Evolutionary conservation across 1,140 invertebrate species (phyloP).

Genomic region (Aphidius ervi): DNA sequence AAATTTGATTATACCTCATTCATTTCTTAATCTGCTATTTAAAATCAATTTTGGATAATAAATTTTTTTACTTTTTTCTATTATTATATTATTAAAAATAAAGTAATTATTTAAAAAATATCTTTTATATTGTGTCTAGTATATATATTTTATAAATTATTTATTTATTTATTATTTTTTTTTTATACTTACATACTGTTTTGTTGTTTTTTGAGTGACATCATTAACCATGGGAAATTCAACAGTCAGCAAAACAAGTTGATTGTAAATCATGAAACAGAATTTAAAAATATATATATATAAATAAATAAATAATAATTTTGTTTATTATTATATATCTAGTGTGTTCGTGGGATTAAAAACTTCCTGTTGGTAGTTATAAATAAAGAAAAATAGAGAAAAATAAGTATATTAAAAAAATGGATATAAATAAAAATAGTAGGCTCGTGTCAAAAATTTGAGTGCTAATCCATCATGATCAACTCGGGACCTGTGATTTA

Average conservation of each 20-base stretch:
- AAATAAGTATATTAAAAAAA: not conserved
- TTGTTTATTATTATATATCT: not conserved
- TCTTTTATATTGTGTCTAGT: too few species aligned
- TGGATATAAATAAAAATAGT: not conserved
- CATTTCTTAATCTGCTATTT: slow-evolving; percentile 8
- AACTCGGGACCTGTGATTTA: slow-evolving; percentile 48
- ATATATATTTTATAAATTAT: not conserved
- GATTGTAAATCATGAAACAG: slow-evolving; percentile 11
- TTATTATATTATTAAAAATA: not conserved
- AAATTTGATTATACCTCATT: too few species aligned
- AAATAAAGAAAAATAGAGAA: slow-evolving; percentile 22
- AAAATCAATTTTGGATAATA: not conserved
- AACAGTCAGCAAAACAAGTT: not conserved
- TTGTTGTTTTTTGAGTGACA: not conserved
- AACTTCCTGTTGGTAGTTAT: slow-evolving; percentile 15
- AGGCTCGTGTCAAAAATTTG: slow-evolving; percentile 14
- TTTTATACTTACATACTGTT: slow-evolving; percentile 22
- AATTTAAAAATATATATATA: not conserved
- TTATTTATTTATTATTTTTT: not conserved
- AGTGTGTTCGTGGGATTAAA: slow-evolving; percentile 19
- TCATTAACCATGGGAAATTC: slow-evolving; percentile 3
- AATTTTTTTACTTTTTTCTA: too few species aligned
- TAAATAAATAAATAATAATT: not conserved
- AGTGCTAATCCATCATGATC: slow-evolving; percentile 50
- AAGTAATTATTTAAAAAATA: not conserved